Evolutionary conservation across 2,888 invertebrate species (phyloP).

Genomic region (Pristionchus entomophagus): DNA sequence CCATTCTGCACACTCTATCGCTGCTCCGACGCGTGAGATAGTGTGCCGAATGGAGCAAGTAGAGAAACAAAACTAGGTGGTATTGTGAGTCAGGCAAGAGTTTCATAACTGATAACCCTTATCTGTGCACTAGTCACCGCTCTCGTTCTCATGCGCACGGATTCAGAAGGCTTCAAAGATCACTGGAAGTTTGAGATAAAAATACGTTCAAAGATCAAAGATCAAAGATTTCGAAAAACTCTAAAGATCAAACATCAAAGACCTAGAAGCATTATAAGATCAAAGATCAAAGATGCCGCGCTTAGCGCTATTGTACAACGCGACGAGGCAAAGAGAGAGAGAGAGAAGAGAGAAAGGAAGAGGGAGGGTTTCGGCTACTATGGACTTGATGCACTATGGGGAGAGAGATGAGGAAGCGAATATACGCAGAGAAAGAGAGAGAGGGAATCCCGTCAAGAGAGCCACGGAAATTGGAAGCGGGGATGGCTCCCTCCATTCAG

Average conservation of each 20-base stretch:
- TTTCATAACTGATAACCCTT: conserved; percentile 5
- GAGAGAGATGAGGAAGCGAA: background rate
- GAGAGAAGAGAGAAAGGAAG: background rate
- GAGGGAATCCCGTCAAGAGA: conserved; percentile 13
- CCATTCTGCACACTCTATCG: background rate
- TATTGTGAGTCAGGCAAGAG: too few species aligned
- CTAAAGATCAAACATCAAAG: background rate
- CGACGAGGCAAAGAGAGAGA: conserved; percentile 50
- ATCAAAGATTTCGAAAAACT: background rate
- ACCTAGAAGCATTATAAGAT: background rate
- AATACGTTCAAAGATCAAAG: background rate
- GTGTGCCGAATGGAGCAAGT: too few species aligned
- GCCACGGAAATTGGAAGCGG: background rate
- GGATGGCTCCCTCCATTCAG: too few species aligned
- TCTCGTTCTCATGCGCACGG: background rate
- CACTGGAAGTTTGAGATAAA: background rate
- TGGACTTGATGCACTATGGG: background rate
- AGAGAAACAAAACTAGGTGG: too few species aligned
- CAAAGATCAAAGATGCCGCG: background rate
- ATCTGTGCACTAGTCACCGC: background rate
- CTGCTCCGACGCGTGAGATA: too few species aligned
- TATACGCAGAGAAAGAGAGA: background rate
- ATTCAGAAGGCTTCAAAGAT: conserved; percentile 36
- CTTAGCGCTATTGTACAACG: background rate
- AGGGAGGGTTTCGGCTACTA: background rate